Evolutionary conservation across 2,888 invertebrate genomes (phyloP), one percentile per base, ranked within the genome.

Genomic region (Ichneumoninae sp.): DNA sequence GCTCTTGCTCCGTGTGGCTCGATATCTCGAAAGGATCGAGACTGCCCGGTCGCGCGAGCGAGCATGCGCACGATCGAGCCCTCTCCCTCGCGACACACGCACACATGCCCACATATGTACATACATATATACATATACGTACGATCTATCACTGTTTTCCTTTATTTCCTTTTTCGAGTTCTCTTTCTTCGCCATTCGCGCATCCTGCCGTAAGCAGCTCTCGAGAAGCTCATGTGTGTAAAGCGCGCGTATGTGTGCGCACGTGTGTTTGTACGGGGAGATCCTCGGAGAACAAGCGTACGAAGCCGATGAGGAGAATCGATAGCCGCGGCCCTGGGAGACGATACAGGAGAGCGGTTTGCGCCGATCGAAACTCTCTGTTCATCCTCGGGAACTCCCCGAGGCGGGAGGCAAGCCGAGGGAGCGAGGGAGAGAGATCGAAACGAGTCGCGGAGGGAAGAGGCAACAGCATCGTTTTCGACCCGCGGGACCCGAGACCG

Each of bases 401-500:
- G 82, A 71, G 75, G 82, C 65, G 79, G 82, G 74, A 78, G 69
- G 70, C 74, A 65, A 63, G 33, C 60, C 52, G 52, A 10, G 71
- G 30, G 70, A 47, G 44, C 44, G 44, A 47, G 13, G 16, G 44
- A 47, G 44, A 47, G 10, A 16, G 44, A 16, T 47, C 44, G 78
- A 68, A 63, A 70, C 70, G 71, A 60, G 30, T 50, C 60, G 76
- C 65, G 75, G 65, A 66, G 40, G 13, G 44, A 54, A 66, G 47
- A 70, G 33, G 65, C n/a, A 66, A 50, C 50, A 70, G 69, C 75
- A 75, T 79, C 66, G 79, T 70, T 71, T 68, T 82, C 44, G 82
- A 68, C 69, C 78, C 81, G 81, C 84, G 83, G 88, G 90, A 83
- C 89, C 90, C 52, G 52, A 40, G 82, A 68, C 63, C 76, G 79